Percentiles rank a stretch among this genome's conserved stretches.
phyloP scores from a whole-genome alignment of 1,140 invertebrate genomes.

The Bombus cullumanus region DNA sequence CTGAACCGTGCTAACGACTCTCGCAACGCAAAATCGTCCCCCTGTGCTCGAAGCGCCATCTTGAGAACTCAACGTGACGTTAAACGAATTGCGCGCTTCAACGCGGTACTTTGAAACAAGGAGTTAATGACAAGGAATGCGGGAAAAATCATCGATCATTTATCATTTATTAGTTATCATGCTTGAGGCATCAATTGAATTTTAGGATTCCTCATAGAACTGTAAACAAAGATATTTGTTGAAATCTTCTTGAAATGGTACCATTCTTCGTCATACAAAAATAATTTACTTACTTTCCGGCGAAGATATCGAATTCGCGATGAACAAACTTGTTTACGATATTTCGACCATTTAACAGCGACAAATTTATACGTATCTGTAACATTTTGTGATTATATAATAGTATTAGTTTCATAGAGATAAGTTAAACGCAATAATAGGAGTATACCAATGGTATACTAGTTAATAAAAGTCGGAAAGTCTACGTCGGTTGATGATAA shows the following conservation, averaged over 20 bases:
- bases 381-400: too few relatives aligned
- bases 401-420: background rate
- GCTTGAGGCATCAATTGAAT: slow-evolving; percentile 41
- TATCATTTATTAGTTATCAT: slow-evolving; percentile 55
- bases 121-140: slow-evolving; percentile 59
- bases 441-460: too few relatives aligned
- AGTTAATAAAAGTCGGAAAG: background rate
- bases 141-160: slow-evolving; percentile 55
- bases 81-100: slow-evolving; percentile 64
- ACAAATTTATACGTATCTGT: too few relatives aligned
- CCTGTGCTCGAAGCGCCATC: slow-evolving; percentile 64
- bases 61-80: slow-evolving; percentile 69
- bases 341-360: background rate
- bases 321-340: background rate
- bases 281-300: background rate
- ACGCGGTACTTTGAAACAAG: slow-evolving; percentile 50
- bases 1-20: slow-evolving; percentile 74
- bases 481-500: background rate
- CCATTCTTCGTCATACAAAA: background rate
- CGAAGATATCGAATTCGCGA: background rate
- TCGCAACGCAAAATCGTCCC: slow-evolving; percentile 63
- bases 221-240: background rate
- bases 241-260: background rate
- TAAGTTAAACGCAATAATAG: background rate
- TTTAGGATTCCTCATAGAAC: slow-evolving; percentile 2